phyloP scores from a whole-genome alignment of 2,888 invertebrate species.

The Sturmia bella region DNA sequence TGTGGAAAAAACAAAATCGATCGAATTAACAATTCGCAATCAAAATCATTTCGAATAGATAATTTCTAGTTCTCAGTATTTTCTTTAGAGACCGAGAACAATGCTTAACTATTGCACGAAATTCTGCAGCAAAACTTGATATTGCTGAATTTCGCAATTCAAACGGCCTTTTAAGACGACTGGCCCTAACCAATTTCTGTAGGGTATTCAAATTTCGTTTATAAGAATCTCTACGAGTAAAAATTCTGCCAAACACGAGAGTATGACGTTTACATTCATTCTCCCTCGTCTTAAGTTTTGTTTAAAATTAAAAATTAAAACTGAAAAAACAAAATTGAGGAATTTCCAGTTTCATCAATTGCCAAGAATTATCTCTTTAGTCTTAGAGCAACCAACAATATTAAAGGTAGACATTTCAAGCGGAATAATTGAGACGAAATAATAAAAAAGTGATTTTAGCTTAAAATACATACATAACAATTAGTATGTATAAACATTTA shows the following conservation, averaged over 20 bases:
- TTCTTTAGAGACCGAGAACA: no score
- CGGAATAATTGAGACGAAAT: neutral
- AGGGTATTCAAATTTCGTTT: slow-evolving; percentile 24
- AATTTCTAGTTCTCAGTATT: no score
- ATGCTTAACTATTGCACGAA: no score
- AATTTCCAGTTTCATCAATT: slow-evolving; percentile 49
- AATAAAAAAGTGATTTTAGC: neutral
- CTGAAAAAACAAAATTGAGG: neutral
- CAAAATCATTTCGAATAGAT: no score
- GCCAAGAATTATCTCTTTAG: slow-evolving; percentile 37
- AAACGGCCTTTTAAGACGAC: neutral
- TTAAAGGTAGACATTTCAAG: slow-evolving; percentile 30
- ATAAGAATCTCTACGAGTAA: neutral
- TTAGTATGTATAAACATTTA: slow-evolving; percentile 32
- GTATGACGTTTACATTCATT: neutral
- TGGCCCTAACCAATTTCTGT: neutral
- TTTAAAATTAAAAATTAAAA: slow-evolving; percentile 2
- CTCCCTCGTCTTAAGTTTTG: neutral
- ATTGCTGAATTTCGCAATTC: no score
- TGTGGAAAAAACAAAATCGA: no score
- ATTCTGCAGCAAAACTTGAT: no score
- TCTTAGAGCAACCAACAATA: slow-evolving; percentile 31
- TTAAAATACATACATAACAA: neutral
- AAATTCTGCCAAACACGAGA: neutral
- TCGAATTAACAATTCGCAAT: no score